Base-by-base conservation (phyloP, 2,888 invertebrate species). In the Trilocha varians region DNA sequence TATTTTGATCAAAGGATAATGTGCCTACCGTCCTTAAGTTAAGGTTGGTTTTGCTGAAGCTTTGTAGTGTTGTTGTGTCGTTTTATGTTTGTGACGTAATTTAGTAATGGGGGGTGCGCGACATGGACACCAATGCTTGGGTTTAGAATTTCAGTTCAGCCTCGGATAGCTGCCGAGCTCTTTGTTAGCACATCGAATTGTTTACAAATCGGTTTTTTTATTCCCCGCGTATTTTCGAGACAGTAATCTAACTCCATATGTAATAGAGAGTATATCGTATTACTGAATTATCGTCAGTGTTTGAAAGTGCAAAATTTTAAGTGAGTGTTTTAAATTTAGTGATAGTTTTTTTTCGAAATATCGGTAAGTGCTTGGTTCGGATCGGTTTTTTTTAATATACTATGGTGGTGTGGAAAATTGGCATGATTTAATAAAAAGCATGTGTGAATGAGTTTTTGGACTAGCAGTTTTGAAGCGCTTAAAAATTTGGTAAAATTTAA, bases 101-200 rank as follows among this genome's bases (percentile, higher is more conserved):
- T 70, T 68, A 78, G 85, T 85, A 85, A 80, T 83, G 85, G 85
- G 85, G 85, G 85, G 85, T 84, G 77, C 78, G 64, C 70, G 84
- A 79, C 82, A 85, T 78, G 78, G 85, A 85, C 76, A 85, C 84
- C 84, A 66, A 71, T 75, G 75, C 74, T 79, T 65, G 78, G 85
- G 85, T 85, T 85, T 85, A 80, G 83, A 84, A 85, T 85, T 85
- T 85, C 85, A 85, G 85, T 85, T 71, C 66, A 82, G 83, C 84
- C 83, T 84, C 84, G 84, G 85, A 84, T 85, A 76, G 84, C 84
- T 71, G 64, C 79, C 82, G 76, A 74, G 78, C 79, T 77, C 83
- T 83, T 84, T 85, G 85, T 85, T 80, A 71, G 75, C 68, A 66
- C 65, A 70, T 53, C 74, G n/a, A 70, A 83, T 84, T 85, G 84